A percentile compares a stretch with the other conserved stretches of the same genome.
These are phyloP conservation scores for Drosophila murphyi DNA, from an alignment of 1,140 invertebrate genomes.

Conservation along the genomic window DNA sequence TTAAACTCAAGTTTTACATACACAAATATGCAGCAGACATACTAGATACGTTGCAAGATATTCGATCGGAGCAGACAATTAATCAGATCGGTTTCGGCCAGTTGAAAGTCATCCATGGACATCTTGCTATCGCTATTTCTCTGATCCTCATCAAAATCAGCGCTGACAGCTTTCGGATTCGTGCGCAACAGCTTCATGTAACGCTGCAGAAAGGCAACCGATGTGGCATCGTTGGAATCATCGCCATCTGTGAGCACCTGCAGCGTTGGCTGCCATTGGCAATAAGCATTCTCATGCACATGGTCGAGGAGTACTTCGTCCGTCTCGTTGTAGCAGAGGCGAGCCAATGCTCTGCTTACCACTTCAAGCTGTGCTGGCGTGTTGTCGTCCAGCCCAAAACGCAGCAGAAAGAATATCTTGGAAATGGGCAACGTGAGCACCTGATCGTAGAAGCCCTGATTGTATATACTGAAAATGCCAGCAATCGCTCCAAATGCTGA, in stretches of 20 bases:
- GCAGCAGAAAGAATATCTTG: conserved; percentile 91
- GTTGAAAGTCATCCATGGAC: conserved; percentile 92
- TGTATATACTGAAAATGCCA: conserved; percentile 91
- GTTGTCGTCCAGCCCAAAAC: conserved; percentile 94
- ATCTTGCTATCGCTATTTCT: conserved; percentile 86
- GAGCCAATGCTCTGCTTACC: conserved; percentile 89
- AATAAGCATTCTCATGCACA: conserved; percentile 88
- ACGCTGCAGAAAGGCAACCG: conserved; percentile 68
- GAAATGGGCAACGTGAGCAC: conserved; percentile 87
- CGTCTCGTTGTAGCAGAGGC: conserved; percentile 89
- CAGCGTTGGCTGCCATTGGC: conserved; percentile 87
- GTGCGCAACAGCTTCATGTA: conserved; percentile 69
- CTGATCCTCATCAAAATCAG: conserved; percentile 83
- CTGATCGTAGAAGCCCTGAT: conserved; percentile 89
- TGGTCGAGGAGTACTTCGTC: conserved; percentile 91
- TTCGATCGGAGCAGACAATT: conserved; percentile 91
- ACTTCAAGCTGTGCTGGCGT: conserved; percentile 90
- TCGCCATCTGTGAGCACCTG: conserved; percentile 76
- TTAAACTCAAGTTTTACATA: neutral
- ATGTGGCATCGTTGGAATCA: conserved; percentile 53
- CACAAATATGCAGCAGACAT: neutral
- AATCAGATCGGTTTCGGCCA: conserved; percentile 91
- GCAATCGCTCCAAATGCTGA: conserved; percentile 91
- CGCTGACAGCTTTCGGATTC: conserved; percentile 47
- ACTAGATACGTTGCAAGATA: conserved; percentile 89